Base-by-base conservation (phyloP, 2,888 invertebrate genomes). In the Plemyria rubiginata region DNA sequence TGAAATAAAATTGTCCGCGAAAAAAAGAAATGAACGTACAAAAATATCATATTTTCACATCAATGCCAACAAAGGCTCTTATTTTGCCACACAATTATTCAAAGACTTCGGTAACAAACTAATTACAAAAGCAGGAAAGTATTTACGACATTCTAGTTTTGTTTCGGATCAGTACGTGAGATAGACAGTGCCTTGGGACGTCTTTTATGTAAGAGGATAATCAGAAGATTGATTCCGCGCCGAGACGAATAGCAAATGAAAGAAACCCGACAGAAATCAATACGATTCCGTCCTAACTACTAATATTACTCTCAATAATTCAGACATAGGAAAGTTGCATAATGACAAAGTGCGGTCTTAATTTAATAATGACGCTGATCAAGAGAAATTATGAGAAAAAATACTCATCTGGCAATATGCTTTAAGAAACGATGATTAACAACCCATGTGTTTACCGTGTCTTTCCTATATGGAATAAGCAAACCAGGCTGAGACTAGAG, bases 121-220 rank as follows among this genome's bases (percentile, higher is more conserved):
- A 62, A 55, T 46, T 51, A 61, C 51, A 58, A 59, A 62, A 62
- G 52, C 53, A 53, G 16, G 16, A 56, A 65, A 62, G 59, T 62
- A 62, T 65, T 65, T 58, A 59, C 55, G 60, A 63, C 60, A 66
- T 28, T 51, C 57, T 62, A 65, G 66, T 62, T 59, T 65, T 64
- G 56, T 60, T 65, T 64, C 46, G 61, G 55, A 70, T 66, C 61
- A 65, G 65, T 65, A 57, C 52, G 40, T 61, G 63, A 54, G 65
- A 66, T 62, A 66, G 68, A 62, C 56, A 60, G 63, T 60, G 66
- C 65, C 60, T 65, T 54, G 67, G 65, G 68, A 66, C 60, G 58
- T 68, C 66, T 71, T 70, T 71, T 71, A 66, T 68, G 65, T 68
- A 65, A 68, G 65, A 70, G 65, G 63, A 71, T 71, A 71, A 71